Evolutionary conservation across 2,113 vertebrate genomes (phyloP), one percentile per base, ranked within the genome.

Genomic region (Stegostoma tigrinum): DNA sequence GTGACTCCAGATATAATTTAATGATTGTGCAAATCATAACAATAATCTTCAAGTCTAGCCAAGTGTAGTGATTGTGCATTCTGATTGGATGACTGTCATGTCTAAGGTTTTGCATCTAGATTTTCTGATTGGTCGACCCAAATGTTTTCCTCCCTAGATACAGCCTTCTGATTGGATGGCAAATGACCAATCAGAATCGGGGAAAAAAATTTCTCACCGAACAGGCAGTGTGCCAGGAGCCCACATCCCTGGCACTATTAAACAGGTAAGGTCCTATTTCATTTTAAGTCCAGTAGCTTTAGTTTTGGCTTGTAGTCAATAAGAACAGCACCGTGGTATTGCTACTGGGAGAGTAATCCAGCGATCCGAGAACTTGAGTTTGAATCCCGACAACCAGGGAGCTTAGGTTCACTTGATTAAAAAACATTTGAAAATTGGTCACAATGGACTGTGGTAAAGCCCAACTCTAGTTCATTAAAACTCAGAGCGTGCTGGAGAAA

Each of bases 161-260:
- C 89, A 93, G 64, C 89, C 89, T 93, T 93, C 89, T 93, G 89
- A 93, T 66, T 93, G 89, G 89, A 93, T 93, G 89, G n/a, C 89
- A 93, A 93, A 93, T 93, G 89, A 93, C 89, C 89, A 93, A 93
- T 93, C 61, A 66, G 89, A 93, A 61, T 93, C 61, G 10, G 89
- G 89, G 89, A 61, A 19, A 38, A 93, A 93, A 38, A 67, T 38
- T n/a, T 93, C 61, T 38, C 19, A 66, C 14, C 89, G 89, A n/a
- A 38, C 89, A 66, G 89, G 61, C 27, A n/a, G 30, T 21, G 89
- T n/a, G 55, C 19, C 89, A 93, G 89, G 34, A n/a, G 12, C 89
- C 34, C 89, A 93, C 89, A 23, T 93, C n/a, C 89, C 89, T 2
- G 89, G 89, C 34, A 93, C 89, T 23, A 93, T 93, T 93, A 93